These are phyloP conservation scores for Vespertilio murinus DNA, from an alignment of 2,797 vertebrate species.

Conservation along the genomic window DNA sequence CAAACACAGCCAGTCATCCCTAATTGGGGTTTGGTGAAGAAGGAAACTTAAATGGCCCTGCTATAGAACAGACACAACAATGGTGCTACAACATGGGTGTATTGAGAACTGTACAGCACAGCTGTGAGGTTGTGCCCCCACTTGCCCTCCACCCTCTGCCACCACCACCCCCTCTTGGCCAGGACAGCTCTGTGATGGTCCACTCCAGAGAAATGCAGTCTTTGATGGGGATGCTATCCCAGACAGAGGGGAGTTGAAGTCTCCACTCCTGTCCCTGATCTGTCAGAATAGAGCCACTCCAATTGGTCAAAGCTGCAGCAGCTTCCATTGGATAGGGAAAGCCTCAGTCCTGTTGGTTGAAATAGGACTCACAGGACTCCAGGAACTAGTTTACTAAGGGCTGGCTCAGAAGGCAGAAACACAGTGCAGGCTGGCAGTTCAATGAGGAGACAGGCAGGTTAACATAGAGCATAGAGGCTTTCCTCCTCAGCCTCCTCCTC, in stretches of 20 bases:
- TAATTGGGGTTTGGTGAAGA: not conserved
- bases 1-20: no score
- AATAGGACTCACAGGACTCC: not conserved
- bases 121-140: not conserved
- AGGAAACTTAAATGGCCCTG: not conserved
- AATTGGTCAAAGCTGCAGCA: not conserved
- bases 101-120: not conserved
- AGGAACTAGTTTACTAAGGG: not conserved
- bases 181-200: not conserved
- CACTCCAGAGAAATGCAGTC: not conserved
- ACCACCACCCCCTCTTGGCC: not conserved
- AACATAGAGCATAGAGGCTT: not conserved
- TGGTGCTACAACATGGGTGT: no score
- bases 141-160: not conserved
- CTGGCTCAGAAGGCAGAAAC: not conserved
- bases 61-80: not conserved
- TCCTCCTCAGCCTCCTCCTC: no score
- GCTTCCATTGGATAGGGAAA: not conserved
- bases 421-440: not conserved
- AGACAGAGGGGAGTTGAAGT: not conserved
- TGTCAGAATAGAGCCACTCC: not conserved
- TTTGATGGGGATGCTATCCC: not conserved
- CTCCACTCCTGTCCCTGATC: not conserved
- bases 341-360: not conserved
- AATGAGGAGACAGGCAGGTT: not conserved